Percentiles rank a stretch among this genome's conserved stretches.
Conservation (phyloP, 2,113 vertebrate genomes). For the Phalacrocorax carbo region DNA sequence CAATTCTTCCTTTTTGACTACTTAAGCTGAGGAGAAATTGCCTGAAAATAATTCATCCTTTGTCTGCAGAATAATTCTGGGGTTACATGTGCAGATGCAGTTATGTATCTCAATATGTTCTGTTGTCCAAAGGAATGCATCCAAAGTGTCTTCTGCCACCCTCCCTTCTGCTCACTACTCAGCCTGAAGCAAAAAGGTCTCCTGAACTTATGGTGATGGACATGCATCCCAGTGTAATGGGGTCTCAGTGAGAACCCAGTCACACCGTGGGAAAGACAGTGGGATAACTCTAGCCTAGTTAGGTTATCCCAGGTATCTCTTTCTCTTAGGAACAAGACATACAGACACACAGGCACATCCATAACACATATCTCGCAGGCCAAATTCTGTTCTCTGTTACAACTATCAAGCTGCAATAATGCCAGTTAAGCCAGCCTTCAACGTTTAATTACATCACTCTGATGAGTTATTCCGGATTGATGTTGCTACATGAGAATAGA, state of each 20-base stretch:
- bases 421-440: not conserved
- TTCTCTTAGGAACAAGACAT: not conserved
- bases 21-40: slow-evolving; percentile 12
- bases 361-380: accelerated
- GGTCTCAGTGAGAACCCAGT: not conserved
- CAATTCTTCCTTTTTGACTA: slow-evolving; percentile 11
- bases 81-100: not conserved
- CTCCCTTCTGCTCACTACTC: not conserved
- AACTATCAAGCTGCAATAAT: not conserved
- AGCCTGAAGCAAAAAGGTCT: not conserved
- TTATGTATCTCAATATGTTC: not conserved
- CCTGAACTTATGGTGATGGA: accelerated
- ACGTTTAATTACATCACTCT: not conserved
- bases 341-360: accelerated
- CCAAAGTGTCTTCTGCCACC: not conserved
- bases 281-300: not conserved
- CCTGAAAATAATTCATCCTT: slow-evolving; percentile 18
- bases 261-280: accelerated
- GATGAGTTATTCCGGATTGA: not conserved
- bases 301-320: not conserved
- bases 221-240: not conserved
- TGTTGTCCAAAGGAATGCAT: not conserved
- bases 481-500: not conserved
- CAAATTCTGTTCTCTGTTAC: not conserved
- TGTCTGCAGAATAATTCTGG: not conserved